Evolutionary conservation across 2,888 invertebrate genomes (phyloP).

Genomic region (Panzeria rudis): DNA sequence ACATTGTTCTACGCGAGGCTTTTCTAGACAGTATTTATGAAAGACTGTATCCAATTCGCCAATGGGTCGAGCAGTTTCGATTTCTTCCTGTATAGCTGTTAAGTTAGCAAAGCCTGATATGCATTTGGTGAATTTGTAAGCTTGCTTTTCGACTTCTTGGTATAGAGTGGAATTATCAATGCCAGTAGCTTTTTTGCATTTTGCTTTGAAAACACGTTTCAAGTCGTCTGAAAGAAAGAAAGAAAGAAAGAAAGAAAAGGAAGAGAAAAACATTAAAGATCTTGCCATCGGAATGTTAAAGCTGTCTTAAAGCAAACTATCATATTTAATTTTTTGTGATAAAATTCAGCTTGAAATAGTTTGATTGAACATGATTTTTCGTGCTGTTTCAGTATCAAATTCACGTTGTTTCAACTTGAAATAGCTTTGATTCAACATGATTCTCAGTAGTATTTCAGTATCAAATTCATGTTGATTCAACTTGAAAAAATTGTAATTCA

Average conservation of each 20-base stretch:
- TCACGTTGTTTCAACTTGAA: no score
- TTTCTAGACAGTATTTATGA: constrained; percentile 89
- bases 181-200: constrained; percentile 87
- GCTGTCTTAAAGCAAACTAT: no score
- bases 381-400: no score
- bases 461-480: no score
- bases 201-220: constrained; percentile 86
- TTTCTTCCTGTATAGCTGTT: constrained; percentile 86
- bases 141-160: constrained; percentile 84
- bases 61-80: constrained; percentile 87
- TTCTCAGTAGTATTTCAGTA: no score
- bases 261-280: background rate
- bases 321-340: no score
- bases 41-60: constrained; percentile 89
- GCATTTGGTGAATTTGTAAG: constrained; percentile 85
- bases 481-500: no score
- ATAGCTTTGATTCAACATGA: no score
- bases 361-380: no score
- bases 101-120: constrained; percentile 86
- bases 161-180: constrained; percentile 84
- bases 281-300: background rate
- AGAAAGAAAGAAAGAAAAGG: background rate
- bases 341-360: no score
- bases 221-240: constrained; percentile 83
- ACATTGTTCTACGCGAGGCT: constrained; percentile 83